These are phyloP conservation scores for Hydrozoanthus tunicans DNA, from an alignment of 64 coral and sea anemone genomes.

Conservation along the genomic window DNA sequence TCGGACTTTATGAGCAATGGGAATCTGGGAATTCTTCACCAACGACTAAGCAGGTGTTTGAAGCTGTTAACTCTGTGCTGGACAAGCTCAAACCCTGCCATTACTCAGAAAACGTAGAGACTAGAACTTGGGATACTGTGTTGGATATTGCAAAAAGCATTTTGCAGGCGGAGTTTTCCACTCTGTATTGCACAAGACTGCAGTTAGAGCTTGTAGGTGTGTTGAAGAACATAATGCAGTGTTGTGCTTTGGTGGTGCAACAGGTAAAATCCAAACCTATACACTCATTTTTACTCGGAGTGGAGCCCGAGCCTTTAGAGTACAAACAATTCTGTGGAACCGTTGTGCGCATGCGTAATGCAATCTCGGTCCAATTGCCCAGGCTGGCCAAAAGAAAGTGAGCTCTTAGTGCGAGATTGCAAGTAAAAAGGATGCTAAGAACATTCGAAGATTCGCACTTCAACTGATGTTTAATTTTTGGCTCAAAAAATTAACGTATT, in stretches of 20 bases:
- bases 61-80: not conserved
- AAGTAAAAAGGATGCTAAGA: too few species aligned
- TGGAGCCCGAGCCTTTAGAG: too few species aligned
- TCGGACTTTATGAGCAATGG: not conserved
- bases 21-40: not conserved
- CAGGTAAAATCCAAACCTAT: conserved; percentile 50
- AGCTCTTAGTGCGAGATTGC: too few species aligned
- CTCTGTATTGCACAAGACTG: conserved; percentile 61
- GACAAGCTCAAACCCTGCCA: not conserved
- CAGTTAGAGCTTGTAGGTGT: conserved; percentile 71
- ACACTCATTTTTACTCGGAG: too few species aligned
- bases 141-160: not conserved
- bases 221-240: conserved; percentile 59
- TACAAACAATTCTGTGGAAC: too few species aligned
- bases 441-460: too few species aligned
- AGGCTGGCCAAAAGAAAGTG: too few species aligned
- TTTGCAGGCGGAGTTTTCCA: conserved; percentile 23
- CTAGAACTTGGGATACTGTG: not conserved
- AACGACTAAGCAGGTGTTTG: not conserved
- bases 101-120: too few species aligned
- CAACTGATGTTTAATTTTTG: too few species aligned
- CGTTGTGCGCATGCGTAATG: too few species aligned
- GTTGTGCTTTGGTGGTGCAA: conserved; percentile 15
- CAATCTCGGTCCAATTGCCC: too few species aligned
- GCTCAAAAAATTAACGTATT: too few species aligned